Evolutionary conservation across 1,140 invertebrate species (phyloP).

Genomic region (Leguminivora glycinivorella): DNA sequence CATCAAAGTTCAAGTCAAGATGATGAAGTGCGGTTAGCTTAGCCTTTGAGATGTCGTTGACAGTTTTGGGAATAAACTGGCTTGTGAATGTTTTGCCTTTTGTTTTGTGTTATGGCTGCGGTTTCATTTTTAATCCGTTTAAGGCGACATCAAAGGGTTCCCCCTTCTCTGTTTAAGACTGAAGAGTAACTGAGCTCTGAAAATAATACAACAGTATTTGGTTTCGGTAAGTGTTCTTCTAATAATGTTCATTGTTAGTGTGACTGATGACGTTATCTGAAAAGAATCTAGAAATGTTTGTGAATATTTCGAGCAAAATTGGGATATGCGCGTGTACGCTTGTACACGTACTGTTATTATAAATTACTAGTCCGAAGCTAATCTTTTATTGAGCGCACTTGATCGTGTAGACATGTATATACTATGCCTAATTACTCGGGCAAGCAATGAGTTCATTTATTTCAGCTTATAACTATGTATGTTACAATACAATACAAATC

Average conservation of each 20-base stretch:
- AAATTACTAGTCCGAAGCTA: too few relatives aligned
- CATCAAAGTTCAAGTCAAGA: not conserved
- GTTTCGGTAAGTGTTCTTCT: not conserved
- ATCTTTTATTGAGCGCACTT: too few relatives aligned
- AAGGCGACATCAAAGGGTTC: conserved; percentile 11
- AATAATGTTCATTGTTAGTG: not conserved
- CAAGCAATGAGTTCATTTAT: too few relatives aligned
- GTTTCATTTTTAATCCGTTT: conserved; percentile 26
- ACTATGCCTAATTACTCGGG: too few relatives aligned
- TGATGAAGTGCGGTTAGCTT: not conserved
- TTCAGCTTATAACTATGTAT: too few relatives aligned
- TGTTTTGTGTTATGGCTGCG: conserved; percentile 1
- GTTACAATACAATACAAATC: too few relatives aligned
- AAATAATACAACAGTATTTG: conserved; percentile 2
- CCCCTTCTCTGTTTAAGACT: not conserved
- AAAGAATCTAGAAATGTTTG: not conserved
- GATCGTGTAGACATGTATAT: too few relatives aligned
- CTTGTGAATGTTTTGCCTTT: conserved; percentile 13
- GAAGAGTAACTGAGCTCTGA: not conserved
- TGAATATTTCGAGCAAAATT: not conserved
- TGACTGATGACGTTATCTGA: not conserved
- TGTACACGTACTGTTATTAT: too few relatives aligned
- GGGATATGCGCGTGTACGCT: too few relatives aligned
- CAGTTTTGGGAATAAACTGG: conserved; percentile 20
- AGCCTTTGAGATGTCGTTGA: conserved; percentile 17